Percentiles rank a stretch among this genome's conserved stretches.
These are phyloP conservation scores for Leptinotarsa texana DNA, from an alignment of 1,140 invertebrate species.

Conservation along the genomic window DNA sequence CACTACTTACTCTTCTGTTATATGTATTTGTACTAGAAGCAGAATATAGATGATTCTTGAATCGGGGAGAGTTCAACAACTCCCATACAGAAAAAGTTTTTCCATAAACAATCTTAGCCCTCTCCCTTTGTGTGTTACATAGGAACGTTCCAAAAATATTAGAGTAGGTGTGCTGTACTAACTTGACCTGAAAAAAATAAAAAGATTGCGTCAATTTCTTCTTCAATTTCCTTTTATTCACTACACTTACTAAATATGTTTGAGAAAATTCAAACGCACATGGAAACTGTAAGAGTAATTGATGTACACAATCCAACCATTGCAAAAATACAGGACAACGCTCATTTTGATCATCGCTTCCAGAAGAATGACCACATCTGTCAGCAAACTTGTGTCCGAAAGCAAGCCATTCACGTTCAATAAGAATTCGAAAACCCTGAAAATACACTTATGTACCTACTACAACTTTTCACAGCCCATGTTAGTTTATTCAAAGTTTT, in stretches of 20 bases:
- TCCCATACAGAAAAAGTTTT: conserved; percentile 87
- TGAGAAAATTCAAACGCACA: conserved; percentile 95
- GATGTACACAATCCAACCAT: conserved; percentile 96
- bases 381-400: conserved; percentile 98
- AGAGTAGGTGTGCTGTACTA: conserved; percentile 93
- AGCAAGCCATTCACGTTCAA: conserved; percentile 94
- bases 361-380: conserved; percentile 84
- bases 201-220: background rate
- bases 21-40: conserved; percentile 56
- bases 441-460: conserved; percentile 19
- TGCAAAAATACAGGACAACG: conserved; percentile 95
- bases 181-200: conserved; percentile 76
- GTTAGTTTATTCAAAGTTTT: too few species aligned
- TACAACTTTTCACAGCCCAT: too few species aligned
- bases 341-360: conserved; percentile 86
- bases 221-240: background rate
- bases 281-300: conserved; percentile 86
- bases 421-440: conserved; percentile 87
- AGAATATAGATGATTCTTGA: conserved; percentile 85
- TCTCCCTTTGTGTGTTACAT: conserved; percentile 84
- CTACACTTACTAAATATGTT: conserved; percentile 79
- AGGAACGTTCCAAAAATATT: conserved; percentile 97
- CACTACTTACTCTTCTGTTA: conserved; percentile 31
- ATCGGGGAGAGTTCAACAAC: conserved; percentile 76
- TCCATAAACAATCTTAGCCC: conserved; percentile 69